A percentile compares a stretch with the other conserved stretches of the same genome.
Conservation (phyloP, 2,797 vertebrate genomes). For the Menidia menidia region DNA sequence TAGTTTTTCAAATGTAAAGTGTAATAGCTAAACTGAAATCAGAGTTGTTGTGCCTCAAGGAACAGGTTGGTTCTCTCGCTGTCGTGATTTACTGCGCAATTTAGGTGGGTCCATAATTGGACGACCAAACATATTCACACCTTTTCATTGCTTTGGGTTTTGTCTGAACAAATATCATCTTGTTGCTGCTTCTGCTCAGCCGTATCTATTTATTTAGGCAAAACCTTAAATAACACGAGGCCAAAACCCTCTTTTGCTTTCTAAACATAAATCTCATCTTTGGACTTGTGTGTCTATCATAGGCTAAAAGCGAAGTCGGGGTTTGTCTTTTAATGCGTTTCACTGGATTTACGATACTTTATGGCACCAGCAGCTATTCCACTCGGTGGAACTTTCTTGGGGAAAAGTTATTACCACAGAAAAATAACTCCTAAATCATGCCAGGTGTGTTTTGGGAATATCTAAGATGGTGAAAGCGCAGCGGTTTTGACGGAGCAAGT, state of each 20-base stretch:
- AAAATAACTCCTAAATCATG: not conserved
- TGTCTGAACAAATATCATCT: no score
- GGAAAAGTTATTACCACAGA: not conserved
- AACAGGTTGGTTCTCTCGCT: not conserved
- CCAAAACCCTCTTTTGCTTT: not conserved
- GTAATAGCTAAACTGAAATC: no score
- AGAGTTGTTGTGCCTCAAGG: no score
- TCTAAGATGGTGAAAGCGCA: not conserved
- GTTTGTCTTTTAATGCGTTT: not conserved
- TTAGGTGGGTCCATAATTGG: not conserved
- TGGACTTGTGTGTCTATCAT: not conserved
- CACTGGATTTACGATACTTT: not conserved
- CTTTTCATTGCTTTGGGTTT: no score
- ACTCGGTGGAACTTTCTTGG: not conserved
- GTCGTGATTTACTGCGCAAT: not conserved
- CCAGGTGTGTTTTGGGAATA: not conserved
- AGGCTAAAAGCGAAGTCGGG: not conserved
- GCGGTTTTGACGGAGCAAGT: constrained; percentile 3
- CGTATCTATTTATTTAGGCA: not conserved
- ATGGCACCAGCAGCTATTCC: not conserved
- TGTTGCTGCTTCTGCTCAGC: no score
- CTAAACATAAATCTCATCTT: not conserved
- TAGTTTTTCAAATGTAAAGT: no score
- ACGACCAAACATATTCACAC: not conserved
- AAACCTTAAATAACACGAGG: not conserved